These are phyloP conservation scores for Drosophila obscura DNA, from an alignment of 1,140 invertebrate species.

Conservation along the genomic window DNA sequence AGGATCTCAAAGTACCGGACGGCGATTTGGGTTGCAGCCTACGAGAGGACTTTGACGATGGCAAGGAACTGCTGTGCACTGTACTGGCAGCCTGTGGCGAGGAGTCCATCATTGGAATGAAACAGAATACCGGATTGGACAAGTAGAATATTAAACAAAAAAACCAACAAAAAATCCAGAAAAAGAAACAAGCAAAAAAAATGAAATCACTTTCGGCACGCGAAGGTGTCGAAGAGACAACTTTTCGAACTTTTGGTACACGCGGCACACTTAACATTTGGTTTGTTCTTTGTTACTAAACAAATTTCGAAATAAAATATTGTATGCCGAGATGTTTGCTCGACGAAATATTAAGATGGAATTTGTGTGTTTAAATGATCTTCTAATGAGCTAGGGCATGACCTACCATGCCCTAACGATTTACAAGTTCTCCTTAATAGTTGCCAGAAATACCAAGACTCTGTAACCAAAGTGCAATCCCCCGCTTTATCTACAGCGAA, in stretches of 20 bases:
- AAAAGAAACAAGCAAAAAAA: too few species aligned
- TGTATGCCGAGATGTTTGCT: too few species aligned
- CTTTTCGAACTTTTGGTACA: too few species aligned
- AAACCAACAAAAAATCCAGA: too few species aligned
- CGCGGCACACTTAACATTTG: too few species aligned
- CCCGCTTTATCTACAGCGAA: neutral
- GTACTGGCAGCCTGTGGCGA: conserved; percentile 95
- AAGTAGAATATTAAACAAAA: conserved; percentile 93
- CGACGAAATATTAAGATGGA: too few species aligned
- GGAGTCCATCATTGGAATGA: conserved; percentile 96
- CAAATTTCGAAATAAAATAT: too few species aligned
- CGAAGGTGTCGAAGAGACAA: too few species aligned
- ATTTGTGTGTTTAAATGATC: too few species aligned
- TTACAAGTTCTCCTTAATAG: neutral
- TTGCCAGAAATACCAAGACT: conserved; percentile 2
- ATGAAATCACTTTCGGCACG: too few species aligned
- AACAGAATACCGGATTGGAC: conserved; percentile 95
- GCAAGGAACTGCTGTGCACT: conserved; percentile 95
- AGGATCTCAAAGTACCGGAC: conserved; percentile 97
- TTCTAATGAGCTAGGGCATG: neutral
- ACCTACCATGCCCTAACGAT: neutral
- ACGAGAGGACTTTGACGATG: conserved; percentile 90
- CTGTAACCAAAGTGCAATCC: neutral
- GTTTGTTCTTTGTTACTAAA: too few species aligned
- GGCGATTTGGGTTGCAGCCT: conserved; percentile 93